These are phyloP conservation scores for Myrmophylax atrothorax DNA, from an alignment of 2,113 vertebrate species.

Conservation along the genomic window DNA sequence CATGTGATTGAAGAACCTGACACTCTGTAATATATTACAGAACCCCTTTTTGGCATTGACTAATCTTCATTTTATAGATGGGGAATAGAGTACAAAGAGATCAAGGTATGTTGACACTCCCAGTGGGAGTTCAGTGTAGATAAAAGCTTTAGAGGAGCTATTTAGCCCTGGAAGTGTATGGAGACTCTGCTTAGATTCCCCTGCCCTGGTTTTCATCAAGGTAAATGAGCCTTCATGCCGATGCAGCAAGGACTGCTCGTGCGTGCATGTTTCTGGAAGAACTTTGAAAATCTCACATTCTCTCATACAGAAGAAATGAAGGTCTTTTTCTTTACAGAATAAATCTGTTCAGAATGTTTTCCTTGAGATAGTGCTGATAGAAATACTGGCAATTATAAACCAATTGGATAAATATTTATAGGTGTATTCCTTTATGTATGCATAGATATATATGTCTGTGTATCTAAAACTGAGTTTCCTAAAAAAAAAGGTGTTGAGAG, in stretches of 20 bases:
- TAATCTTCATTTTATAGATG: conserved; percentile 40
- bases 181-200: conserved; percentile 15
- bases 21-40: conserved; percentile 34
- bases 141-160: conserved; percentile 50
- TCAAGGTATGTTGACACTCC: conserved; percentile 47
- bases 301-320: not conserved
- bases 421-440: not conserved
- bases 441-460: not conserved
- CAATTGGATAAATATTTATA: not conserved
- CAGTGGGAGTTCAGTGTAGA: conserved; percentile 40
- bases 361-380: not conserved
- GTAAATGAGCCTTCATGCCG: not conserved
- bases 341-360: conserved; percentile 21
- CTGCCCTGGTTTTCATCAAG: conserved; percentile 49
- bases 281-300: not conserved
- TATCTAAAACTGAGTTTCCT: conserved; percentile 35
- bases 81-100: conserved; percentile 38
- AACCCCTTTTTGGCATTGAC: conserved; percentile 43
- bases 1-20: conserved; percentile 31
- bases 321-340: conserved; percentile 9
- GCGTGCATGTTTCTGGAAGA: not conserved
- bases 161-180: not conserved
- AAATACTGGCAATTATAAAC: not conserved
- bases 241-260: not conserved
- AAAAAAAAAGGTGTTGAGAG: conserved; percentile 1